phyloP scores from a whole-genome alignment of 2,888 invertebrate species.

The Drosophila atripex region DNA sequence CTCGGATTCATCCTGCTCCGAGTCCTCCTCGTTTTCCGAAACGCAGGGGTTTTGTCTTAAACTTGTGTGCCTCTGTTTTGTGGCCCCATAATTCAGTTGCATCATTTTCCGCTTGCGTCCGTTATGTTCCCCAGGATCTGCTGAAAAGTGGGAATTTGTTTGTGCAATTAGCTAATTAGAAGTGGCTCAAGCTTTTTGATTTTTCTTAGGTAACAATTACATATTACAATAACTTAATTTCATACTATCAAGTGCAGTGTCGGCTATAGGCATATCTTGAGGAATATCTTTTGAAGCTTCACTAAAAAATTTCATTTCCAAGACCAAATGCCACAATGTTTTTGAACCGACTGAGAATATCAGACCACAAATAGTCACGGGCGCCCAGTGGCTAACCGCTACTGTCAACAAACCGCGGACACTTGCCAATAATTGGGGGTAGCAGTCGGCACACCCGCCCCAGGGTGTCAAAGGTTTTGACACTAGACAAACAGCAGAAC shows the following conservation, averaged over 20 bases:
- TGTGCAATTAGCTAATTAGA: too few relatives aligned
- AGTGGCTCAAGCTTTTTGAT: too few relatives aligned
- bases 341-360: background rate
- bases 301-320: background rate
- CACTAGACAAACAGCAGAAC: conserved; percentile 53
- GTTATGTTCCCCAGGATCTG: conserved; percentile 44
- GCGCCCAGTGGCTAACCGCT: conserved; percentile 9
- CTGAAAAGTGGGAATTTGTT: conserved; percentile 21
- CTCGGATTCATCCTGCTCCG: conserved; percentile 47
- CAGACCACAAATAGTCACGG: conserved; percentile 7
- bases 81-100: conserved; percentile 36
- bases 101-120: conserved; percentile 61
- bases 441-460: conserved; percentile 8
- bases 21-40: conserved; percentile 50
- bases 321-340: background rate
- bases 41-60: conserved; percentile 25
- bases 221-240: too few relatives aligned
- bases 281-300: too few relatives aligned
- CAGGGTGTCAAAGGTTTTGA: conserved; percentile 48
- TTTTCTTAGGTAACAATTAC: too few relatives aligned
- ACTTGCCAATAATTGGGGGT: conserved; percentile 67
- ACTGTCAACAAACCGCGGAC: conserved; percentile 48
- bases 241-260: too few relatives aligned
- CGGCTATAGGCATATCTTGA: too few relatives aligned
- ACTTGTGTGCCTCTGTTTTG: conserved; percentile 48